Evolutionary conservation across 1,140 invertebrate species (phyloP), one percentile per base, ranked within the genome.

Genomic region (Chironomus tepperi): DNA sequence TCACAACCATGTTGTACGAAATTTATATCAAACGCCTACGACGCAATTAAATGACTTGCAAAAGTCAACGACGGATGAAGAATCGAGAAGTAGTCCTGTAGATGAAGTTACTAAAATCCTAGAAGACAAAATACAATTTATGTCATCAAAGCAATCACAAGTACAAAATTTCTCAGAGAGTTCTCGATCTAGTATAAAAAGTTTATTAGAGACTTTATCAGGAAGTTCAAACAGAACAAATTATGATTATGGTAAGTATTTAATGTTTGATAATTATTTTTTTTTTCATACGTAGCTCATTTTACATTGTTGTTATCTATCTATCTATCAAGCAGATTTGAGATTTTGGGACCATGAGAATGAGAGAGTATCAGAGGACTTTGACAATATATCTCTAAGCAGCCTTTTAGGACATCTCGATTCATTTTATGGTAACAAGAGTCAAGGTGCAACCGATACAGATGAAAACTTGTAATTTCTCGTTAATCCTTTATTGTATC

Each of bases 1-100:
- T 57, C 47, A 57, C 12, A 57, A 57, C 12, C 47, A 19, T 70
- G 65, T 70, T 19, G 65, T 70, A 9, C n/a, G 18, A 19, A 70
- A 70, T 70, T 19, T 70, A 1, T 70, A 70, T 70, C 65, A 70
- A 70, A 70, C 65, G 19, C 65, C 65, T 8, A 10, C 65, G 16
- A 19, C 65, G 18, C 18, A 15, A 70, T 70, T 16, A 7, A 70
- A 21, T n/a, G 16, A 70, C 7, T 9, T 18, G 7, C 15, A 18
- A 2, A 18, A 70, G 18, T 16, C n/a, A 18, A 70, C 9, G 18
- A 70, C 9, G 6, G 19, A 21, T 18, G 65, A 18, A 5, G 18
- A 19, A 16, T 18, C n/a, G 9, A 18, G 16, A 10, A 19, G 18
- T 5, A 70, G 19, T 8, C n/a, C 16, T 70, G n/a, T 18, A 9